These are phyloP conservation scores for Toxotes chatareus DNA, from an alignment of 2,113 vertebrate species.

Conservation along the genomic window DNA sequence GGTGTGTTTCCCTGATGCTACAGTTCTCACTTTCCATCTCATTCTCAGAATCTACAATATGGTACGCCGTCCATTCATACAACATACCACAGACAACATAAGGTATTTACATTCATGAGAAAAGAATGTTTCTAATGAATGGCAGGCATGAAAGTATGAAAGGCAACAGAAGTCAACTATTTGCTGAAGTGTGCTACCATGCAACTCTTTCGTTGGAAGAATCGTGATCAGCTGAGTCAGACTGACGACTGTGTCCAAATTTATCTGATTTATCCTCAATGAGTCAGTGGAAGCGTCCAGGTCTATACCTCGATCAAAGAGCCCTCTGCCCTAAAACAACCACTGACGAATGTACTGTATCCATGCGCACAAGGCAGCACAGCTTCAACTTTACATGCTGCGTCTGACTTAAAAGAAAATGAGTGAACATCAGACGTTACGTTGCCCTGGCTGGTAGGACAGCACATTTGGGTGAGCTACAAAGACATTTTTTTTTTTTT, in stretches of 20 bases:
- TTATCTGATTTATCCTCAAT: conserved; percentile 44
- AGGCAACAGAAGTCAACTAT: background rate
- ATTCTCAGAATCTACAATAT: conserved; percentile 10
- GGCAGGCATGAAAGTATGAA: conserved; percentile 1
- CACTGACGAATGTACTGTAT: conserved; percentile 45
- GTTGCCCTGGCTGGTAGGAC: background rate
- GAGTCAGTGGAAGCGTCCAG: conserved; percentile 65
- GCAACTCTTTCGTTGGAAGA: conserved; percentile 19
- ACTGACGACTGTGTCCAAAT: conserved; percentile 61
- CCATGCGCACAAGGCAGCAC: conserved; percentile 17
- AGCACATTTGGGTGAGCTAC: background rate
- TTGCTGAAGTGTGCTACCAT: background rate
- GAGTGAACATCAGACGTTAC: conserved; percentile 6
- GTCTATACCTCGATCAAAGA: conserved; percentile 32
- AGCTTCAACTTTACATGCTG: conserved; percentile 21
- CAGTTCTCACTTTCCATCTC: conserved; percentile 27
- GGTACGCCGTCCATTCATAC: background rate
- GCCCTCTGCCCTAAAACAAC: conserved; percentile 17
- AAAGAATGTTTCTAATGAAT: background rate
- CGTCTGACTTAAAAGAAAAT: background rate
- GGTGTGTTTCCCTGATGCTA: conserved; percentile 49
- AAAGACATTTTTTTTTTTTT: background rate
- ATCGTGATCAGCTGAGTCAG: conserved; percentile 71
- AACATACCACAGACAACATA: background rate
- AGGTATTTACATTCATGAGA: background rate